Percentiles rank a stretch among this genome's conserved stretches.
These are phyloP conservation scores for Lepus townsendii DNA, from an alignment of 2,797 vertebrate genomes.

Conservation along the genomic window DNA sequence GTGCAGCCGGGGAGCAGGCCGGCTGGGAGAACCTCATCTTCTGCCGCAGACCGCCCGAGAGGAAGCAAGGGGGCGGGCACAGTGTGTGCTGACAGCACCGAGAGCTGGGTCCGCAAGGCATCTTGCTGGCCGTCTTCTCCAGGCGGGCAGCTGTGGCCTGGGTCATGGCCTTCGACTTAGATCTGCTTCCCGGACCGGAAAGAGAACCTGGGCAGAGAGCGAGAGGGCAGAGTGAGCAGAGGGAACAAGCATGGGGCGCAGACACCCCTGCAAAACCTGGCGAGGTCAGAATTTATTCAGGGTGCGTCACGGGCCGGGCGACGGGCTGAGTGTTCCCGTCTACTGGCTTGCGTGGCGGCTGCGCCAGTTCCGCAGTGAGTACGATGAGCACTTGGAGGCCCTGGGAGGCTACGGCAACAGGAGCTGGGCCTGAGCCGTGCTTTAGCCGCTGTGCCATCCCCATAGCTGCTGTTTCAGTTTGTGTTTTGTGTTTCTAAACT, in stretches of 20 bases:
- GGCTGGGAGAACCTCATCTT: background rate
- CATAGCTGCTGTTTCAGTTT: background rate
- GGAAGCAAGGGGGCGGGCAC: background rate
- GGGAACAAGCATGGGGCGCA: background rate
- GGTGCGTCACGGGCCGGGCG: background rate
- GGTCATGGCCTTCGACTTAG: background rate
- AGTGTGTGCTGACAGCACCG: background rate
- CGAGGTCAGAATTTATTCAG: too few species aligned
- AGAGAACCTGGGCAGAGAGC: conserved; percentile 85
- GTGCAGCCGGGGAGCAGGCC: background rate
- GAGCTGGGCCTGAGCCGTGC: background rate
- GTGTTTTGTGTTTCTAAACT: background rate
- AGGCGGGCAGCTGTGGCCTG: background rate
- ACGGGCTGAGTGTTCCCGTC: background rate
- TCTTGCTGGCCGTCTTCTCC: background rate
- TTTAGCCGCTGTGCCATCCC: too few species aligned
- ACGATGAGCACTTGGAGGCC: background rate
- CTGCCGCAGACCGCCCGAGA: background rate
- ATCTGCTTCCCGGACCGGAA: conserved; percentile 88
- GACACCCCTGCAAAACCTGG: background rate
- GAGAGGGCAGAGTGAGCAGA: background rate
- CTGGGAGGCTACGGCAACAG: background rate
- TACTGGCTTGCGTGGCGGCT: background rate
- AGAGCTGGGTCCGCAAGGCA: background rate
- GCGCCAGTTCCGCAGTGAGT: background rate